Conservation (phyloP, 2,888 invertebrate genomes). For the Ceriagrion tenellum region DNA sequence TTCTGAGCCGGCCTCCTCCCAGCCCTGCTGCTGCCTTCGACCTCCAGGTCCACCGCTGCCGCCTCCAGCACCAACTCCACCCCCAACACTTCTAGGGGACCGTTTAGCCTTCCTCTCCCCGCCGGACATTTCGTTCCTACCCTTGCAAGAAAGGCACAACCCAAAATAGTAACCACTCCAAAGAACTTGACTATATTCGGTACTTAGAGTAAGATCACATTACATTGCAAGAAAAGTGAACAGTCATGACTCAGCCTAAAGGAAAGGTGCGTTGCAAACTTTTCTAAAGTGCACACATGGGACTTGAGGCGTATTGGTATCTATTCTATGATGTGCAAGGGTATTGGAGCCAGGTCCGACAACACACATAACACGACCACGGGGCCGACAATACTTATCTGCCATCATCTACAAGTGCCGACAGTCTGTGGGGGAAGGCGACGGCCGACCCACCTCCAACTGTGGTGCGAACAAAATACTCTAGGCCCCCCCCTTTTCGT, state of each 20-base stretch:
- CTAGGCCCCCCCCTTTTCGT: slow-evolving; percentile 68
- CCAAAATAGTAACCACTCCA: slow-evolving; percentile 63
- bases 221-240: slow-evolving; percentile 18
- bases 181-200: neutral
- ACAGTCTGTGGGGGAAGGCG: slow-evolving; percentile 69
- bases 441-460: slow-evolving; percentile 69
- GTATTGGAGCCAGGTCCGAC: slow-evolving; percentile 64
- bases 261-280: slow-evolving; percentile 67
- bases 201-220: slow-evolving; percentile 36
- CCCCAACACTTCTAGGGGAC: slow-evolving; percentile 67
- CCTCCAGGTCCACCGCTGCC: slow-evolving; percentile 62
- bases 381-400: slow-evolving; percentile 69
- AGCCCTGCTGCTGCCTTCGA: slow-evolving; percentile 81
- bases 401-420: slow-evolving; percentile 68
- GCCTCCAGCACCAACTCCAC: slow-evolving; percentile 61
- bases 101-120: slow-evolving; percentile 66
- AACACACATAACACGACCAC: slow-evolving; percentile 66
- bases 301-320: slow-evolving; percentile 55
- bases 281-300: slow-evolving; percentile 56
- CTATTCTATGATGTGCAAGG: slow-evolving; percentile 60
- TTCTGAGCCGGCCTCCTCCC: slow-evolving; percentile 92
- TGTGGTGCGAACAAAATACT: slow-evolving; percentile 68
- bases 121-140: slow-evolving; percentile 65
- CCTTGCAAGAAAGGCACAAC: slow-evolving; percentile 65
- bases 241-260: slow-evolving; percentile 49